Conservation (phyloP, 2,113 vertebrate species). For the Chionis minor region DNA sequence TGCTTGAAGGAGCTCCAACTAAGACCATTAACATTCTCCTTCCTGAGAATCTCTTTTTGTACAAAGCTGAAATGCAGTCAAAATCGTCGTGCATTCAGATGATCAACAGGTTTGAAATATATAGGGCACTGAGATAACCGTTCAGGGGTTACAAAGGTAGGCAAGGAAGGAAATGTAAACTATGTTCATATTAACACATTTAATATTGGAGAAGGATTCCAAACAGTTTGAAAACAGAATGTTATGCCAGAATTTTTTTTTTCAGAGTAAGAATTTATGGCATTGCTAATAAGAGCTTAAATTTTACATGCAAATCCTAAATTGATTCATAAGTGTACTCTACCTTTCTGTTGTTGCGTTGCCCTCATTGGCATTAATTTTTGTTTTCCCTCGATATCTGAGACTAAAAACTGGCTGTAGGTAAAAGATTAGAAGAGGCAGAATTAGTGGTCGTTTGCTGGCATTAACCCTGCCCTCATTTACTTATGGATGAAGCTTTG, state of each 20-base stretch:
- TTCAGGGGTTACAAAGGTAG: background rate
- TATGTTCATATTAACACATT: background rate
- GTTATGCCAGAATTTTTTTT: background rate
- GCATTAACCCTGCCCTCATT: background rate
- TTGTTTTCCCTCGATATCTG: background rate
- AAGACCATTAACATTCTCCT: background rate
- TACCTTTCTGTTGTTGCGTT: background rate
- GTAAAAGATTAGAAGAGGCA: background rate
- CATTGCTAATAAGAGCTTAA: background rate
- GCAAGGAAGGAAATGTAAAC: background rate
- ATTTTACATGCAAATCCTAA: background rate
- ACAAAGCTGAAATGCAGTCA: background rate
- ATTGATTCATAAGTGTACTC: background rate
- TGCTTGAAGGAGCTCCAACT: background rate
- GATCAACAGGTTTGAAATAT: background rate
- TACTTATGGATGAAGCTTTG: background rate
- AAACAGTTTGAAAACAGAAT: background rate
- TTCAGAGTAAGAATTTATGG: background rate
- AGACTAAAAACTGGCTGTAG: background rate
- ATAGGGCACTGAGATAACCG: background rate
- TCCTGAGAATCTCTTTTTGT: background rate
- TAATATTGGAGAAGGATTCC: background rate
- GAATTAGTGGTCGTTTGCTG: background rate
- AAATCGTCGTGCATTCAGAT: background rate
- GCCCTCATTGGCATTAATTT: background rate